Base-by-base conservation (phyloP, 2,797 vertebrate genomes). In the Dermochelys coriacea region DNA sequence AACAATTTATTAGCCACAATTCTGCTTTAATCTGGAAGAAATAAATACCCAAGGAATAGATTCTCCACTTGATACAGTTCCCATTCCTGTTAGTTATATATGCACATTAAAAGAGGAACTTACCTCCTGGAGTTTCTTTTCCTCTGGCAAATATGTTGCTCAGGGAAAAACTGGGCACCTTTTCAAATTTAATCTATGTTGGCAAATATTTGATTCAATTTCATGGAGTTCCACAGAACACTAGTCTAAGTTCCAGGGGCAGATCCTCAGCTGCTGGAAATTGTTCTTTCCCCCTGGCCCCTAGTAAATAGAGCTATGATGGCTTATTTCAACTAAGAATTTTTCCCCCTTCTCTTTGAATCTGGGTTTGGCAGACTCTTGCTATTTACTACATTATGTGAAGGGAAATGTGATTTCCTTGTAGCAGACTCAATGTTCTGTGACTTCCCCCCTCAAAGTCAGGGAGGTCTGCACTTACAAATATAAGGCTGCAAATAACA, bases 121-220 rank as follows among this genome's bases (percentile, higher is more conserved):
- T 89, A 89, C 92, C 89, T 96, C 90, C 86, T 79, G 91, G 94
- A 86, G 68, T 89, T 93, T 71, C 75, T 92, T 84, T 90, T 91
- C 82, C 23, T 89, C 78, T 68, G 37, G 37, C 85, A 97, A 93
- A 95, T 95, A 87, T 87, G 93, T 91, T 93, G 94, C 91, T 92
- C 85, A 91, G 64, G 75, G 88, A 90, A 90, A 95, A 95, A 88
- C 51, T 77, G 50, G 52, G 52, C 71, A 84, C 74, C 15, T 29
- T 47, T 49, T 88, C 84, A 90, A 50, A 95, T 96, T 95, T 95
- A 90, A 91, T 93, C 91, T 61, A 83, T 88, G 52, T 86, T 89
- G 2, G 14, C 79, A 91, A 96, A 95, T 74, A 93, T 55, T 79
- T 1, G 2, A 82, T 83, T 88, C 75, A 87, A 50, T 54, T 10